Evolutionary conservation across 2,888 invertebrate species (phyloP).

Genomic region (Macrophya annulata): DNA sequence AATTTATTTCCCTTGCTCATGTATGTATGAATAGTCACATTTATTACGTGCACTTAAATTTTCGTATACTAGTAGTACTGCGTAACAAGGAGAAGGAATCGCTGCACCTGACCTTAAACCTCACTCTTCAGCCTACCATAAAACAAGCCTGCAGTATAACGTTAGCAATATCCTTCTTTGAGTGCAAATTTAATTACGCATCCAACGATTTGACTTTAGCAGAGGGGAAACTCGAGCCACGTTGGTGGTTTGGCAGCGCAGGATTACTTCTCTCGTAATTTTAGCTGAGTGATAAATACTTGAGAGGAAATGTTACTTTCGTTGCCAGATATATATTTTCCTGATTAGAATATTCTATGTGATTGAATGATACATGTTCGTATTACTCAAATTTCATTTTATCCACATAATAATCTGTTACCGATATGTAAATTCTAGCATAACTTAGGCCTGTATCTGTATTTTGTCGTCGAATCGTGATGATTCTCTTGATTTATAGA

Average conservation of each 20-base stretch:
- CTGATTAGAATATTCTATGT: conserved; percentile 20
- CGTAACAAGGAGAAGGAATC: conserved; percentile 11
- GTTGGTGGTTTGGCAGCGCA: conserved; percentile 37
- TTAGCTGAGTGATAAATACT: conserved; percentile 14
- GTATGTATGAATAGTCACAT: conserved; percentile 5
- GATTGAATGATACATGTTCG: neutral
- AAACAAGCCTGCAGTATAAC: conserved; percentile 42
- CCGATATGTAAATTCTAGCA: neutral
- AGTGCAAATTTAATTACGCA: conserved; percentile 54
- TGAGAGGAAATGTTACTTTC: neutral
- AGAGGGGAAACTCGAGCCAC: conserved; percentile 43
- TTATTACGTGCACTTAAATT: conserved; percentile 16
- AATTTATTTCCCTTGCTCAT: neutral
- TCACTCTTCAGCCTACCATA: conserved; percentile 40
- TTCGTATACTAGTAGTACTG: neutral
- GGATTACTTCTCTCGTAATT: conserved; percentile 42
- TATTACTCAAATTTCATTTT: neutral
- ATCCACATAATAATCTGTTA: neutral
- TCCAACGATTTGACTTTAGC: conserved; percentile 35
- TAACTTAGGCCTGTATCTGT: neutral
- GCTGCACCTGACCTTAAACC: conserved; percentile 46
- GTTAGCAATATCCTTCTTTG: conserved; percentile 45
- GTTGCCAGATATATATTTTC: neutral
- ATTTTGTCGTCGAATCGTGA: conserved; percentile 39
- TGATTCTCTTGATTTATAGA: conserved; percentile 39